Conservation (phyloP, 2,113 vertebrate genomes). For the Hystrix cristata region DNA sequence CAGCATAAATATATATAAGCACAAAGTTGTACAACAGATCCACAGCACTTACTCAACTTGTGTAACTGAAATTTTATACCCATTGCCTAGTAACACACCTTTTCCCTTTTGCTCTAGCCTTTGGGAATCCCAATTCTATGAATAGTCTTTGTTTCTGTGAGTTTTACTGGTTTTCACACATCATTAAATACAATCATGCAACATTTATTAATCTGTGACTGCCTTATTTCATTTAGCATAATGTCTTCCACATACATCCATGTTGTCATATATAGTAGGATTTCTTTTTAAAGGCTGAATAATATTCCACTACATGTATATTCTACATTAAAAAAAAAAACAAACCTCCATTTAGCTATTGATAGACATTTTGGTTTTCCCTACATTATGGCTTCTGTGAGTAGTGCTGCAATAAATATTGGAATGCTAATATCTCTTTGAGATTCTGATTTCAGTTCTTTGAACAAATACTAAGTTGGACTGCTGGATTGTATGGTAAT, state of each 20-base stretch:
- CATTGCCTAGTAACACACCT: background rate
- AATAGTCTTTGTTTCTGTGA: background rate
- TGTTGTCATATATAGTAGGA: background rate
- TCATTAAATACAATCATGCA: background rate
- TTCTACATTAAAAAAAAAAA: background rate
- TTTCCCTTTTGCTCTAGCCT: background rate
- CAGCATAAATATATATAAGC: background rate
- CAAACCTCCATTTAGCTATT: background rate
- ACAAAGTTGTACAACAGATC: background rate
- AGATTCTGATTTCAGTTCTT: background rate
- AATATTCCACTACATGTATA: background rate
- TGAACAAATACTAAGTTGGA: background rate
- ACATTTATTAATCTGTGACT: background rate
- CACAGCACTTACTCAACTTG: background rate
- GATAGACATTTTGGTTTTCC: background rate
- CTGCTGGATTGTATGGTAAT: background rate
- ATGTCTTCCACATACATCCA: background rate
- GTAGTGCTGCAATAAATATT: background rate
- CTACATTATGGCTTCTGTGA: background rate
- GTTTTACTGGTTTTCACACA: background rate
- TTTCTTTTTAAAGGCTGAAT: background rate
- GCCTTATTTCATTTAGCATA: background rate
- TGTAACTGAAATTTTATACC: background rate
- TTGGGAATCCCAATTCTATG: background rate
- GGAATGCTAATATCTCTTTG: background rate